A percentile compares a stretch with the other conserved stretches of the same genome.
phyloP scores from a whole-genome alignment of 2,888 invertebrate species.

The Cosmia pyralina region DNA sequence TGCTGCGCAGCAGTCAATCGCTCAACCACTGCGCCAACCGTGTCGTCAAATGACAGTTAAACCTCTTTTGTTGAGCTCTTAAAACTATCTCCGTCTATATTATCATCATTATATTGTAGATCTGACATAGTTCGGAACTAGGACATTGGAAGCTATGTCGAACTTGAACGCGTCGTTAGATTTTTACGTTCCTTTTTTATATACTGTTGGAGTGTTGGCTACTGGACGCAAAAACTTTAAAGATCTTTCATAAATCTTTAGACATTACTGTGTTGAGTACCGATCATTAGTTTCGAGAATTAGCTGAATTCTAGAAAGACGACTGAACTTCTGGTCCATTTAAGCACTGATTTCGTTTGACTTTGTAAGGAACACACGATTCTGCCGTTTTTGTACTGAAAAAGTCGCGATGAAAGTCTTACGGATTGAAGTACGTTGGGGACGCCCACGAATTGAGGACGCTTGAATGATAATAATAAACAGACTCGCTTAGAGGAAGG shows the following conservation, averaged over 20 bases:
- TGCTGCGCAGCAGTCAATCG: too few species aligned
- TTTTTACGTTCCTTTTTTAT: constrained; percentile 6
- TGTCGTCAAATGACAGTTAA: constrained; percentile 23
- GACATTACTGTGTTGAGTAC: constrained; percentile 3
- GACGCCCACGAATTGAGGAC: constrained; percentile 3
- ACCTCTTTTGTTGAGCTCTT: constrained; percentile 20
- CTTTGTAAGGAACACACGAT: constrained; percentile 22
- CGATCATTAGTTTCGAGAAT: constrained; percentile 3
- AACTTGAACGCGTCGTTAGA: constrained; percentile 2
- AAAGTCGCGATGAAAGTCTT: constrained; percentile 13
- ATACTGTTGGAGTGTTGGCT: constrained; percentile 6
- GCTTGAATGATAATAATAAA: constrained; percentile 11
- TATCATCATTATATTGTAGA: constrained; percentile 7
- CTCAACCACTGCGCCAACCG: too few species aligned
- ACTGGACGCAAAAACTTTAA: constrained; percentile 14
- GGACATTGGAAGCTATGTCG: not conserved
- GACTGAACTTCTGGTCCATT: constrained; percentile 6
- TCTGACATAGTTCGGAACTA: constrained; percentile 28
- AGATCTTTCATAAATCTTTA: constrained; percentile 5
- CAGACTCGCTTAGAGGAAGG: not conserved
- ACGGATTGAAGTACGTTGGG: not conserved
- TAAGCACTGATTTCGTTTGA: constrained; percentile 9
- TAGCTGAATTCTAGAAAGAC: constrained; percentile 4
- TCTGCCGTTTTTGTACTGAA: constrained; percentile 1
- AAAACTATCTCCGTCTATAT: constrained; percentile 9